phyloP scores from a whole-genome alignment of 2,797 vertebrate genomes.

The Fistularia tabacaria region DNA sequence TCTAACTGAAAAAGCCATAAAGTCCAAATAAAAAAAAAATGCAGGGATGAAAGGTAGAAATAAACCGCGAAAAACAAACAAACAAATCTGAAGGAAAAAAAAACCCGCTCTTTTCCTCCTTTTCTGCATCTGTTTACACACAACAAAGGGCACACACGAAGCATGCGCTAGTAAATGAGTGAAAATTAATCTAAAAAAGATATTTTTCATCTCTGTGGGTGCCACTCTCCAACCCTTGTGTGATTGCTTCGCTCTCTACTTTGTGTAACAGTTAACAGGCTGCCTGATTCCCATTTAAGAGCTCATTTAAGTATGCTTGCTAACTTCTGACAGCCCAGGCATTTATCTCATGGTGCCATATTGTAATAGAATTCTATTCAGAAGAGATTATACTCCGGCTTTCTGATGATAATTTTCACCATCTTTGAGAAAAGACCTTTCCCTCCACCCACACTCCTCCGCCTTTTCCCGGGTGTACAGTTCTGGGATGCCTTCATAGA shows the following conservation, averaged over 20 bases:
- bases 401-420: constrained; percentile 72
- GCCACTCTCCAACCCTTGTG: constrained; percentile 24
- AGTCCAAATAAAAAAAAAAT: too few relatives aligned
- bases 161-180: constrained; percentile 28
- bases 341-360: constrained; percentile 67
- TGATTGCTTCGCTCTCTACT: constrained; percentile 44
- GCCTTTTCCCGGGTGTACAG: constrained; percentile 30
- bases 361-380: constrained; percentile 74
- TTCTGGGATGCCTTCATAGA: constrained; percentile 41
- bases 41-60: too few relatives aligned
- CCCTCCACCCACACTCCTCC: constrained; percentile 8
- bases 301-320: constrained; percentile 64
- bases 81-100: too few relatives aligned
- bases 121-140: constrained; percentile 19
- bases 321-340: constrained; percentile 59
- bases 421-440: constrained; percentile 56
- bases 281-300: constrained; percentile 59
- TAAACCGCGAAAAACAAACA: too few relatives aligned
- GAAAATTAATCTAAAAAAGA: constrained; percentile 43
- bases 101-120: not conserved
- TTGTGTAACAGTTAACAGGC: constrained; percentile 53
- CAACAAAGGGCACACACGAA: constrained; percentile 8
- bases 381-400: constrained; percentile 67
- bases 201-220: constrained; percentile 44
- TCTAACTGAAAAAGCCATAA: too few relatives aligned